Conservation (phyloP, 1,140 invertebrate genomes). For the Trinorchestia longiramus region DNA sequence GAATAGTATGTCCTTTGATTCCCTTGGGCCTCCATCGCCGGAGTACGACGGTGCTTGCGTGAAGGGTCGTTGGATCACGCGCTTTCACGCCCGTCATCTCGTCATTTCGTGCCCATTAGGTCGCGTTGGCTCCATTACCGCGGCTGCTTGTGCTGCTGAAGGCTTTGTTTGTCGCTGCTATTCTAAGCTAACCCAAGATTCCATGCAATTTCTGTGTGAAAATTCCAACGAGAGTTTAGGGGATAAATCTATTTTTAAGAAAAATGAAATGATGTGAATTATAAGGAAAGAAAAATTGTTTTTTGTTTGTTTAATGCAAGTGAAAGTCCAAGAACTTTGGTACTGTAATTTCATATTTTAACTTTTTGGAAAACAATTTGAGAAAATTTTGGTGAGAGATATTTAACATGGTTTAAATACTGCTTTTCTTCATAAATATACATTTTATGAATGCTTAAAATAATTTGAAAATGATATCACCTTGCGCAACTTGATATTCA, state of each 20-base stretch:
- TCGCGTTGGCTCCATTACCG: conserved; percentile 1
- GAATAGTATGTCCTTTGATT: too few species aligned
- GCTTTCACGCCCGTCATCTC: conserved; percentile 16
- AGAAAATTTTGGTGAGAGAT: background rate
- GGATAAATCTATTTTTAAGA: background rate
- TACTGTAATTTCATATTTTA: background rate
- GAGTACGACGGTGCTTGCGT: background rate
- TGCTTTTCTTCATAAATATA: background rate
- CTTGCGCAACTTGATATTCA: background rate
- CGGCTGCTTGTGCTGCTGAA: background rate
- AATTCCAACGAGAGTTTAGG: background rate
- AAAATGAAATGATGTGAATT: background rate
- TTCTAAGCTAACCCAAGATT: background rate
- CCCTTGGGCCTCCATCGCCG: too few species aligned
- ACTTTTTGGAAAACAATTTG: background rate
- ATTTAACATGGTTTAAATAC: background rate
- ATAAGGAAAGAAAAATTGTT: background rate
- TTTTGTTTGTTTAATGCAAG: background rate
- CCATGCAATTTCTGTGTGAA: background rate
- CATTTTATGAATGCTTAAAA: background rate
- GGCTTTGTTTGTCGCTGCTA: background rate
- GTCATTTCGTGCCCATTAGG: conserved; percentile 39
- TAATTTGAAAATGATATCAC: background rate
- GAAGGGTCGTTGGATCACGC: conserved; percentile 20
- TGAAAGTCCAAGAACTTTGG: background rate